Conservation (phyloP, 37 sponge, comb jelly and placozoan genomes). For the Hormiphora californensis region DNA sequence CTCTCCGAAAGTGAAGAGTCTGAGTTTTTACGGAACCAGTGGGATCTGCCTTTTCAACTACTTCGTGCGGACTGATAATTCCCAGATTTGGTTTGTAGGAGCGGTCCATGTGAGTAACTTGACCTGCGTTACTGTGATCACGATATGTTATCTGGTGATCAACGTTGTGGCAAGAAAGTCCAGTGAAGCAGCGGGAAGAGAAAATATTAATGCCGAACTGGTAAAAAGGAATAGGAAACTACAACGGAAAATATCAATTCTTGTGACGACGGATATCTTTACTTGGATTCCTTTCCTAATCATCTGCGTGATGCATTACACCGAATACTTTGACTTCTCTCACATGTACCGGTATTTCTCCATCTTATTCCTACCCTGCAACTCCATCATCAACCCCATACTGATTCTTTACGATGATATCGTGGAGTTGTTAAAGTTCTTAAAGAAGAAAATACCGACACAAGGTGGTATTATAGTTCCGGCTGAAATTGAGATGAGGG, state of each 20-base stretch:
- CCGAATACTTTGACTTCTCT: neutral
- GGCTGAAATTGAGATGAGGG: too few species aligned
- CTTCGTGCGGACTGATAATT: neutral
- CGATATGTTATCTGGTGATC: neutral
- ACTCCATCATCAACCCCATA: conserved; percentile 37
- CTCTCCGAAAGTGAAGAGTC: too few species aligned
- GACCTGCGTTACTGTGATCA: neutral
- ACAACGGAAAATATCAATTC: neutral
- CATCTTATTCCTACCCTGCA: neutral
- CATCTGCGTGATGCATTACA: neutral
- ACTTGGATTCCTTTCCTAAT: neutral
- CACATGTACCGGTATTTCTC: neutral
- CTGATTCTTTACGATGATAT: neutral
- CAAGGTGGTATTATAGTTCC: too few species aligned
- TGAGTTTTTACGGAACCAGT: conserved; percentile 6
- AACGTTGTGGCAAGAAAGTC: neutral
- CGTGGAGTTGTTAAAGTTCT: too few species aligned
- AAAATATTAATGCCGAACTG: neutral
- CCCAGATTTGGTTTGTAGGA: neutral
- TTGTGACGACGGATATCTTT: neutral
- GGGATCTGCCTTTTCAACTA: conserved; percentile 31
- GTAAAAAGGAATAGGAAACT: neutral
- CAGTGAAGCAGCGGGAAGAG: neutral
- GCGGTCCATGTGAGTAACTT: neutral
- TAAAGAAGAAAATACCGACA: too few species aligned